phyloP scores from a whole-genome alignment of 2,113 vertebrate species.

The Charadrius vociferus region DNA sequence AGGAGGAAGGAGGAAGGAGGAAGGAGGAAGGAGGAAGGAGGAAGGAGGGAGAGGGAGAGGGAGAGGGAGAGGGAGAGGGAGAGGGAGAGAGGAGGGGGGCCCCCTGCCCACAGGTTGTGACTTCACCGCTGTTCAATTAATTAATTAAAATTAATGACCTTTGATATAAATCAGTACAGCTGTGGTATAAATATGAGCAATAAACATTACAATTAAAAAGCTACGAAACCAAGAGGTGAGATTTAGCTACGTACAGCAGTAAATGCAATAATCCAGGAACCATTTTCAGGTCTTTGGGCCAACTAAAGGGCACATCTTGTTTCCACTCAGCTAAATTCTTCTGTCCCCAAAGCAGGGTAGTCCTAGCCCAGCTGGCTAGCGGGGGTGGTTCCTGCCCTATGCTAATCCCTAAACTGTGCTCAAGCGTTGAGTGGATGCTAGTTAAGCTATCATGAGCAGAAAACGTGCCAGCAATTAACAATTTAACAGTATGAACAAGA shows the following conservation, averaged over 20 bases:
- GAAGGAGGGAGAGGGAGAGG: background rate
- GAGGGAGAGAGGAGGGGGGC: no score
- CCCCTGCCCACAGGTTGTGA: no score
- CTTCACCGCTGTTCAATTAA: no score
- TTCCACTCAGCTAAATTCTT: background rate
- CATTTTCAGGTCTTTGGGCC: background rate
- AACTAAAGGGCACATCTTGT: background rate
- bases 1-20: no score
- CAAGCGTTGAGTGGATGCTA: background rate
- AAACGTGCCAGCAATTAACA: background rate
- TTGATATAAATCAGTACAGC: background rate
- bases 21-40: conserved; percentile 84
- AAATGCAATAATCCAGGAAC: background rate
- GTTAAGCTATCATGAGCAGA: background rate
- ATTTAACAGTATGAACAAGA: accelerated
- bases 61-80: no score
- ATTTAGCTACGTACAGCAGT: background rate
- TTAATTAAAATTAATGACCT: background rate
- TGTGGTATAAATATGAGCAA: background rate
- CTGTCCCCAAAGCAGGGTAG: background rate
- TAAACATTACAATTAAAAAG: background rate
- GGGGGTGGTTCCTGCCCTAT: background rate
- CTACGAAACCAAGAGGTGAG: background rate
- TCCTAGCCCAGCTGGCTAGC: accelerated
- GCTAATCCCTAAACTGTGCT: background rate